A percentile compares a stretch with the other conserved stretches of the same genome.
These are phyloP conservation scores for Tethya wilhelma DNA, from an alignment of 37 sponge, comb jelly and placozoan genomes.

Conservation along the genomic window DNA sequence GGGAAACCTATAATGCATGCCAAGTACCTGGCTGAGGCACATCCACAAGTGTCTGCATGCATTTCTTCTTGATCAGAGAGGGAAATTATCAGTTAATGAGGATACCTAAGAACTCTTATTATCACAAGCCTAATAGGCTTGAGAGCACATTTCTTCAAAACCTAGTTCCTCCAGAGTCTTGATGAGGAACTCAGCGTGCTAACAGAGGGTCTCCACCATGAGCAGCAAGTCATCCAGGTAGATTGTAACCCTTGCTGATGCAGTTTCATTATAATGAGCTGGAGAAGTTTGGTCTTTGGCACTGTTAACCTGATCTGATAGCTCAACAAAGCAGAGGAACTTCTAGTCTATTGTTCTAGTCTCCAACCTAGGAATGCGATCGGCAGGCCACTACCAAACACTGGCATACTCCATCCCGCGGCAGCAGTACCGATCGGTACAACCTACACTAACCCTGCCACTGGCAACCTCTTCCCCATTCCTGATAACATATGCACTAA, in stretches of 20 bases:
- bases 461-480: too few species aligned
- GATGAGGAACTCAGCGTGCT: neutral
- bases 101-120: slow-evolving; percentile 49
- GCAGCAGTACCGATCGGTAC: too few species aligned
- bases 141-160: slow-evolving; percentile 39
- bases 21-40: slow-evolving; percentile 20
- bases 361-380: too few species aligned
- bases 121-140: neutral
- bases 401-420: too few species aligned
- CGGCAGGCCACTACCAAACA: too few species aligned
- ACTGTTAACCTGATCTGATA: too few species aligned
- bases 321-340: slow-evolving; percentile 31
- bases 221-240: slow-evolving; percentile 60
- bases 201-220: slow-evolving; percentile 41
- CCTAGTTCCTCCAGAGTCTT: slow-evolving; percentile 24
- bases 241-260: slow-evolving; percentile 13
- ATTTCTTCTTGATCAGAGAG: slow-evolving; percentile 19
- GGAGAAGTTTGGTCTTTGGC: slow-evolving; percentile 23
- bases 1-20: slow-evolving; percentile 20
- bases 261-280: slow-evolving; percentile 19
- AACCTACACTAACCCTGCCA: too few species aligned
- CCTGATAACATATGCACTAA: too few species aligned
- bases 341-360: too few species aligned
- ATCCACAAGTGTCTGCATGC: neutral
- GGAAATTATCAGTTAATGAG: slow-evolving; percentile 21